Evolutionary conservation across 2,797 vertebrate genomes (phyloP).

Genomic region (Schizopygopsis malacanthus): DNA sequence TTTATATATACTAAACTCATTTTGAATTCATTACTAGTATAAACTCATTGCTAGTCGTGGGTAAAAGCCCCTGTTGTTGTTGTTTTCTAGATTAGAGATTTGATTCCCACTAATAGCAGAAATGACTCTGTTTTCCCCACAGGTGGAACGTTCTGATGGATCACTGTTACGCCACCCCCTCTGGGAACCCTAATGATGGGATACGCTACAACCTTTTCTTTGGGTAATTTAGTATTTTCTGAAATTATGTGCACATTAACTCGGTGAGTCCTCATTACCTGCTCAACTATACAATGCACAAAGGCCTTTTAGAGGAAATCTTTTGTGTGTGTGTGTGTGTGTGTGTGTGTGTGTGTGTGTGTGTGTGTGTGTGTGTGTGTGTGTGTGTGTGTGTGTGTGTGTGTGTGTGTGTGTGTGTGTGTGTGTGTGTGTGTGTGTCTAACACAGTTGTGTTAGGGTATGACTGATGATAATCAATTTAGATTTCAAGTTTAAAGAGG

Average conservation of each 20-base stretch:
- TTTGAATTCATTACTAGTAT: neutral
- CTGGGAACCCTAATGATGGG: conserved; percentile 96
- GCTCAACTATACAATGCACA: conserved; percentile 68
- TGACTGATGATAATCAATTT: conserved; percentile 3
- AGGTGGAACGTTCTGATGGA: conserved; percentile 99
- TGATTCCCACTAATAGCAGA: conserved; percentile 65
- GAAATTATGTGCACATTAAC: conserved; percentile 71
- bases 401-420: conserved; percentile 13
- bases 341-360: conserved; percentile 25
- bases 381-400: neutral
- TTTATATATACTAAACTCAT: neutral
- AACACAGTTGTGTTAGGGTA: neutral
- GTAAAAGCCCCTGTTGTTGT: neutral
- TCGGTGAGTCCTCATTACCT: conserved; percentile 74
- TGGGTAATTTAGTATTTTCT: conserved; percentile 81
- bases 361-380: no score
- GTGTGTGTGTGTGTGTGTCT: conserved; percentile 33
- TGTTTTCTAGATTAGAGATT: conserved; percentile 56
- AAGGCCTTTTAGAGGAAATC: conserved; percentile 60
- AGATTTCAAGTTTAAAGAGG: neutral
- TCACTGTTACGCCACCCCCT: conserved; percentile 98
- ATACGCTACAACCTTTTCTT: conserved; percentile 97
- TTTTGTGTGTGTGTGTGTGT: conserved; percentile 36
- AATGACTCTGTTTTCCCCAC: conserved; percentile 64
- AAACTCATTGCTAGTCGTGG: no score